Percentiles rank a stretch among this genome's conserved stretches.
phyloP scores from a whole-genome alignment of 1,140 invertebrate species.

The Pteromalus puparum region DNA sequence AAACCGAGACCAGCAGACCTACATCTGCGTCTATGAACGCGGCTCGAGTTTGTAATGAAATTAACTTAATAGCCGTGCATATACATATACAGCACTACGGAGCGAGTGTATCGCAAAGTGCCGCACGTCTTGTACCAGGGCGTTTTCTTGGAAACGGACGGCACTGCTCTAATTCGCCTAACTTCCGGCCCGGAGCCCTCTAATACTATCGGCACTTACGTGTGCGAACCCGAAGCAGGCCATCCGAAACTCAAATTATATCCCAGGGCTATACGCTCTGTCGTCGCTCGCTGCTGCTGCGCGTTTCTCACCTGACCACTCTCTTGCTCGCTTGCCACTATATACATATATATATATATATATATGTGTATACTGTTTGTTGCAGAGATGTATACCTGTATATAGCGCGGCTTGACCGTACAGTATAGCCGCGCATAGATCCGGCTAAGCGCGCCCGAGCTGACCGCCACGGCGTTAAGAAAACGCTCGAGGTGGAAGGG shows the following conservation, averaged over 20 bases:
- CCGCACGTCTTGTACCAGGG: neutral
- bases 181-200: slow-evolving; percentile 13
- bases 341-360: neutral
- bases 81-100: too few species aligned
- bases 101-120: neutral
- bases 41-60: neutral
- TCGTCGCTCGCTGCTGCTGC: neutral
- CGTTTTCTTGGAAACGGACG: neutral
- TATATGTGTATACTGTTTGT: too few species aligned
- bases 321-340: neutral
- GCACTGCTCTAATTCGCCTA: slow-evolving; percentile 24
- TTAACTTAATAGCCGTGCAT: neutral
- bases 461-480: neutral
- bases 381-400: too few species aligned
- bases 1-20: too few species aligned
- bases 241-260: slow-evolving; percentile 44
- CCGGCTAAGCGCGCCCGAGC: neutral
- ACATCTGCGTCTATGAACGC: too few species aligned
- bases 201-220: slow-evolving; percentile 34
- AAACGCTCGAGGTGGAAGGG: neutral
- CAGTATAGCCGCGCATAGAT: neutral
- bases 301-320: neutral
- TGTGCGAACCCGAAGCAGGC: neutral
- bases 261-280: slow-evolving; percentile 1
- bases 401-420: neutral